phyloP scores from a whole-genome alignment of 1,140 invertebrate genomes.

The Bemisia tabaci region DNA sequence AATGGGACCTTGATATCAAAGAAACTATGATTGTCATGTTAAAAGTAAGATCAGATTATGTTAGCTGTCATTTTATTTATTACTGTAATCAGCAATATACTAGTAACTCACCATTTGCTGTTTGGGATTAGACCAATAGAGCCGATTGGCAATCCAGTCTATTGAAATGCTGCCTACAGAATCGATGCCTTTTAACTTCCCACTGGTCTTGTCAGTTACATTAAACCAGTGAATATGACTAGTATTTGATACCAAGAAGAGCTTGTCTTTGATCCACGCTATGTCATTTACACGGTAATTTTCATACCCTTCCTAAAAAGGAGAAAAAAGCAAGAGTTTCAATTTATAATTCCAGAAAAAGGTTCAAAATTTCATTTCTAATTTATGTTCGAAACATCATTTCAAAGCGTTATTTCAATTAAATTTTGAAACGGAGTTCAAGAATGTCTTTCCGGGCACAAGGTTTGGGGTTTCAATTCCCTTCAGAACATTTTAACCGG shows the following conservation, averaged over 20 bases:
- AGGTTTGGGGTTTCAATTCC: no score
- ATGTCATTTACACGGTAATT: conserved; percentile 46
- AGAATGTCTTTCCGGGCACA: no score
- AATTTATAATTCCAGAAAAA: not conserved
- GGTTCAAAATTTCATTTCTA: no score
- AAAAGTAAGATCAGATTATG: no score
- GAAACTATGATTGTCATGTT: no score
- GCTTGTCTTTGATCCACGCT: conserved; percentile 48
- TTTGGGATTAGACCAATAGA: conserved; percentile 81
- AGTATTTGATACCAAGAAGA: conserved; percentile 60
- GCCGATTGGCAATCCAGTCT: conserved; percentile 73
- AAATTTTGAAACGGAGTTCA: no score
- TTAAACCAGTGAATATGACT: conserved; percentile 57
- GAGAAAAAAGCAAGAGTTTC: conserved; percentile 8
- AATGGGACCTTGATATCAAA: no score
- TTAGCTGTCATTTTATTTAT: no score
- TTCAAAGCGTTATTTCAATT: no score
- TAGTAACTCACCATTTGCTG: conserved; percentile 60
- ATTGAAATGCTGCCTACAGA: conserved; percentile 65
- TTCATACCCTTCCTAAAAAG: conserved; percentile 21
- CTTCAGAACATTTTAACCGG: no score
- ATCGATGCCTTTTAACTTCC: conserved; percentile 43
- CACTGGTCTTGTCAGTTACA: conserved; percentile 39
- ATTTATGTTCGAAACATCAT: no score
- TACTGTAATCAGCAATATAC: no score